Evolutionary conservation across 64 coral and sea anemone genomes (phyloP).

Genomic region (Porites australiensis): DNA sequence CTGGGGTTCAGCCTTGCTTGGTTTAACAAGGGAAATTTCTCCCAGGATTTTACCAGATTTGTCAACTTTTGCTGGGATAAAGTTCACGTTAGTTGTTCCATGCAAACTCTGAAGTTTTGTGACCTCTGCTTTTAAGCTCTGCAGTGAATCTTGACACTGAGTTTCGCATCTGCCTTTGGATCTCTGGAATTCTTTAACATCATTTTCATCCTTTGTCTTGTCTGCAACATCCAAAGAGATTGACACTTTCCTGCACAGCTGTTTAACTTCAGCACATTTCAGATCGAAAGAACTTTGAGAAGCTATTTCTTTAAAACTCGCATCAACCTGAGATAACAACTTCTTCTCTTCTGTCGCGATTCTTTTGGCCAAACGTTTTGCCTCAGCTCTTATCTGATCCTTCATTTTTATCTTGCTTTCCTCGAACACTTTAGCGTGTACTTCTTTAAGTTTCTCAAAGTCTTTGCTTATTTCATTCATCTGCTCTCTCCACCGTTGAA

Average conservation of each 20-base stretch:
- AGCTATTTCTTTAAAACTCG: not conserved
- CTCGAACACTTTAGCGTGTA: not conserved
- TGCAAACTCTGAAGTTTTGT: not conserved
- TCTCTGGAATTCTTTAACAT: constrained; percentile 14
- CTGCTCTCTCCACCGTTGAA: constrained; percentile 2
- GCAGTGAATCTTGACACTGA: not conserved
- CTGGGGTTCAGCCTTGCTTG: not conserved
- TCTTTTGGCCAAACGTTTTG: not conserved
- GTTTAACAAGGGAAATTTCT: not conserved
- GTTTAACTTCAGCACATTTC: not conserved
- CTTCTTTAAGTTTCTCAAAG: not conserved
- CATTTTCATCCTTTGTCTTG: not conserved
- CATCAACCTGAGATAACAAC: not conserved
- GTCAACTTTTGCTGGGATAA: not conserved
- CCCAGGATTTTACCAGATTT: constrained; percentile 33
- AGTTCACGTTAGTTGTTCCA: not conserved
- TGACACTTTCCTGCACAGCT: not conserved
- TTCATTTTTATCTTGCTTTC: not conserved
- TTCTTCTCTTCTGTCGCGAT: constrained; percentile 7
- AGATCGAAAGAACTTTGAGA: not conserved
- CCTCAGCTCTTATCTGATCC: constrained; percentile 13
- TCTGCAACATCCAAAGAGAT: not conserved
- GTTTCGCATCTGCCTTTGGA: constrained; percentile 10
- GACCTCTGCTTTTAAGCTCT: not conserved
- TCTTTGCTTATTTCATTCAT: not conserved